Percentiles rank a stretch among this genome's conserved stretches.
Evolutionary conservation across 2,888 invertebrate species (phyloP).

Genomic region (Eudasyphora cyanicolor): DNA sequence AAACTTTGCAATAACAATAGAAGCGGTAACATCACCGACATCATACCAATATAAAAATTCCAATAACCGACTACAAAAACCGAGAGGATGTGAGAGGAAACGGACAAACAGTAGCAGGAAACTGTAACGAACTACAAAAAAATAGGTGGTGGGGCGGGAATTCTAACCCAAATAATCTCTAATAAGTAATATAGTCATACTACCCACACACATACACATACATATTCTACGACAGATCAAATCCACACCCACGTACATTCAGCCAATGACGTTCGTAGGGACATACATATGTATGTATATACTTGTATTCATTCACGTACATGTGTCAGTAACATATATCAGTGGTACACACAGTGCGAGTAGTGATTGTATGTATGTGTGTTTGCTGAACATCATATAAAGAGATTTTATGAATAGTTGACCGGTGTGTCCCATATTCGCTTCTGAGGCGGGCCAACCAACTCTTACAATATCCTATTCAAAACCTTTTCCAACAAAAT

Average conservation of each 20-base stretch:
- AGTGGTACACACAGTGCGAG: no score
- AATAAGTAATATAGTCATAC: constrained; percentile 57
- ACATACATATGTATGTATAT: constrained; percentile 19
- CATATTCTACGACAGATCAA: constrained; percentile 74
- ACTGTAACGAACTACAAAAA: constrained; percentile 61
- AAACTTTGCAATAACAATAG: not conserved
- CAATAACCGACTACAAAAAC: constrained; percentile 48
- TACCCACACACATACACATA: constrained; percentile 34
- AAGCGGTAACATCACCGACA: not conserved
- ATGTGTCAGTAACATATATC: no score
- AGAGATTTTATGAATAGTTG: not conserved
- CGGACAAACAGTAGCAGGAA: constrained; percentile 39
- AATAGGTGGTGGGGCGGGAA: constrained; percentile 19
- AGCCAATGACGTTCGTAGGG: constrained; percentile 6
- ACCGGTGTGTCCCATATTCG: not conserved
- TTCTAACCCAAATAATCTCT: constrained; percentile 61
- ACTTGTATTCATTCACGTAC: no score
- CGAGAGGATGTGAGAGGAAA: constrained; percentile 22
- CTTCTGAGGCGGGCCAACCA: no score
- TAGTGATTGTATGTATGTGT: not conserved
- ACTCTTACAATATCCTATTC: no score
- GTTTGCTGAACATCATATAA: not conserved
- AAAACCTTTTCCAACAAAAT: no score
- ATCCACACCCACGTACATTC: constrained; percentile 3
- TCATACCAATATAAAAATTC: constrained; percentile 61